A percentile compares a stretch with the other conserved stretches of the same genome.
Conservation (phyloP, 2,113 vertebrate species). For the Tychaedon coryphoeus region DNA sequence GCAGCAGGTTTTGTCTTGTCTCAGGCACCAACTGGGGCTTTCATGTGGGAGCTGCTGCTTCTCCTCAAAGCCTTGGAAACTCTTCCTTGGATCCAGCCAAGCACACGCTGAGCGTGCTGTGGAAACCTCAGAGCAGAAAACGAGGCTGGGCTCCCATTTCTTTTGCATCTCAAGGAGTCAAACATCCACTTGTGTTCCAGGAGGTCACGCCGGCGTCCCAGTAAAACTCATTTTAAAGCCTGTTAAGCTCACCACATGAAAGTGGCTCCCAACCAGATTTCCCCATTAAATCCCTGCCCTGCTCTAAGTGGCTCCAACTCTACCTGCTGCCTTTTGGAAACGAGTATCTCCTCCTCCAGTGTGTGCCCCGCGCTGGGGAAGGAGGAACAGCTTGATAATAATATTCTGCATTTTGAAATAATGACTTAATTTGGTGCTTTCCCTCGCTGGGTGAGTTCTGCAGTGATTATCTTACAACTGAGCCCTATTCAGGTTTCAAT, state of each 20-base stretch:
- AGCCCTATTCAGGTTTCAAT: constrained; percentile 51
- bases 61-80: not conserved
- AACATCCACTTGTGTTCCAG: not conserved
- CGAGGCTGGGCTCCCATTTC: not conserved
- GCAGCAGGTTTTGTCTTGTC: not conserved
- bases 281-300: not conserved
- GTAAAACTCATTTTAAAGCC: constrained; percentile 38
- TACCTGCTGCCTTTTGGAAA: not conserved
- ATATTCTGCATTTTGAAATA: not conserved
- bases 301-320: not conserved
- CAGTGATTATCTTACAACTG: constrained; percentile 40
- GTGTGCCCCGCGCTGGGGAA: not conserved
- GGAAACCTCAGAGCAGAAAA: not conserved
- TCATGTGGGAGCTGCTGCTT: not conserved
- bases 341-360: not conserved
- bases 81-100: rapidly evolving
- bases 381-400: not conserved
- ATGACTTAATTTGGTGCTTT: not conserved
- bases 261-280: constrained; percentile 9
- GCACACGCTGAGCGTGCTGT: not conserved
- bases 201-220: not conserved
- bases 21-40: not conserved
- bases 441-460: not conserved
- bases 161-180: not conserved
- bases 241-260: constrained; percentile 52